phyloP scores from a whole-genome alignment of 2,113 vertebrate species.

The Cinclus cinclus region DNA sequence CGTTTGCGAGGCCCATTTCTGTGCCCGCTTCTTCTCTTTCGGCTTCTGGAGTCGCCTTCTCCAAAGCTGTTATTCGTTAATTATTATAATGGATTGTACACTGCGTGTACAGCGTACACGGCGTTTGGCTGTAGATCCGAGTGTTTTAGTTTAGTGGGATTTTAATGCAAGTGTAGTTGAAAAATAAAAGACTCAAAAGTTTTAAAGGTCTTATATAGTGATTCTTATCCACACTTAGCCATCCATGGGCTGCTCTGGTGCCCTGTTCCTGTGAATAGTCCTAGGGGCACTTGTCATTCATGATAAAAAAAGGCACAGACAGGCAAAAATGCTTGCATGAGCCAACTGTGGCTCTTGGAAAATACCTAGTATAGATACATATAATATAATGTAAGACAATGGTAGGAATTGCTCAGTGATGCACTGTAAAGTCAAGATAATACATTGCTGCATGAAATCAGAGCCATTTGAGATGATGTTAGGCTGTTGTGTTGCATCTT shows the following conservation, averaged over 20 bases:
- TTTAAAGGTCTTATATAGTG: background rate
- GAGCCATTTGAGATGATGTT: background rate
- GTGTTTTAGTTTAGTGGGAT: background rate
- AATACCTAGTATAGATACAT: background rate
- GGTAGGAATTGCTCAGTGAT: background rate
- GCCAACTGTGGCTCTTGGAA: background rate
- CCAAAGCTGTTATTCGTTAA: rapidly evolving
- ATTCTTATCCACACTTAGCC: background rate
- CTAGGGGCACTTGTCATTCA: background rate
- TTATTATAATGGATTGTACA: background rate
- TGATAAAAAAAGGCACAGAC: background rate
- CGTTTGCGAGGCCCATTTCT: background rate
- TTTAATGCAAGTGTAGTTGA: background rate
- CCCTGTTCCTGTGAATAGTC: background rate
- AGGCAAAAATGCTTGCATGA: background rate
- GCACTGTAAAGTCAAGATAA: background rate
- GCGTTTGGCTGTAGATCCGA: background rate
- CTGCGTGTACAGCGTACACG: rapidly evolving
- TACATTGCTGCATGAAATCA: background rate
- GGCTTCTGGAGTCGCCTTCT: background rate
- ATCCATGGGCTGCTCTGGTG: background rate
- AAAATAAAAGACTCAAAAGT: background rate
- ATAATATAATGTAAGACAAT: background rate
- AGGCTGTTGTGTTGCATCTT: background rate
- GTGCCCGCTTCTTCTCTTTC: background rate